Conservation (phyloP, 2,797 vertebrate genomes). For the Vultur gryphus region DNA sequence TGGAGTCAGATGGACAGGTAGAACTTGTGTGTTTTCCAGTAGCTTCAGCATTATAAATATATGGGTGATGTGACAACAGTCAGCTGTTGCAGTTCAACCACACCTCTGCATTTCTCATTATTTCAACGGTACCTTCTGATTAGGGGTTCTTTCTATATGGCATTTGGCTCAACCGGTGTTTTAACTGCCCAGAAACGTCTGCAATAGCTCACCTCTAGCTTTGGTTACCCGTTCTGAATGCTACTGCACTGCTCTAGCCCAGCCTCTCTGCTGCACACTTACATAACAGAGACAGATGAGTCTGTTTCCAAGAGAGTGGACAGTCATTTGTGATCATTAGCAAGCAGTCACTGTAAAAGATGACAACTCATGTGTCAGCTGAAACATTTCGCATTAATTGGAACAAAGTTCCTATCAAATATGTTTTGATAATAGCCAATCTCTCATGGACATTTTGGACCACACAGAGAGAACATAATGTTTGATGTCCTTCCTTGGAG, state of each 20-base stretch:
- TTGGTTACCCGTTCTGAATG: not conserved
- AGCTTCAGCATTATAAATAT: not conserved
- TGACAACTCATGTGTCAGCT: not conserved
- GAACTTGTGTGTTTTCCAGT: not conserved
- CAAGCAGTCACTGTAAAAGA: conserved; percentile 1
- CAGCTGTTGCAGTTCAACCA: not conserved
- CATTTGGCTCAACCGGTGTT: not conserved
- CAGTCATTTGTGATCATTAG: conserved; percentile 21
- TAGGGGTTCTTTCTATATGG: not conserved
- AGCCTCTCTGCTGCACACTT: not conserved
- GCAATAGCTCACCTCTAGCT: not conserved
- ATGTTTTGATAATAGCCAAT: conserved; percentile 10
- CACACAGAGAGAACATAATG: not conserved
- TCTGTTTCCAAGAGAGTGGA: not conserved
- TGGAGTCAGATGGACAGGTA: not conserved
- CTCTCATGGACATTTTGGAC: not conserved
- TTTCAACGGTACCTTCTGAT: not conserved
- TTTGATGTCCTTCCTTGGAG: not conserved
- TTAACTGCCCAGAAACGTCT: not conserved
- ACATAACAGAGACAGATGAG: not conserved
- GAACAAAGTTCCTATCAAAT: conserved; percentile 17
- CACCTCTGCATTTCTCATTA: not conserved
- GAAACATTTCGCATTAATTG: not conserved
- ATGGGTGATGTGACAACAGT: not conserved
- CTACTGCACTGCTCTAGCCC: not conserved